phyloP scores from a whole-genome alignment of 1,140 invertebrate species.

The Caenorhabditis inopinata region DNA sequence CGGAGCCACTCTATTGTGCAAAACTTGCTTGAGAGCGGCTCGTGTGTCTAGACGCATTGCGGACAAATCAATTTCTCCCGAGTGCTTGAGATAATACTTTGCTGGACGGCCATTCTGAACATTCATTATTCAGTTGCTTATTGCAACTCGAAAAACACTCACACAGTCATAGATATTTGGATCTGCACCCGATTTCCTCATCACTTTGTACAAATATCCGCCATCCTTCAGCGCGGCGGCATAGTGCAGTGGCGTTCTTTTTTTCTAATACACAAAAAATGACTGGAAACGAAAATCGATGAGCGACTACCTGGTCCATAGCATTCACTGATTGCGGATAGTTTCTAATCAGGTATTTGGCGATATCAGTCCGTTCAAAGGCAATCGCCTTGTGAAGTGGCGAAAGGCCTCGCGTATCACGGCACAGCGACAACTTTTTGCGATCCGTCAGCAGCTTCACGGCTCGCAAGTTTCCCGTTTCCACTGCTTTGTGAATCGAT shows the following conservation, averaged over 20 bases:
- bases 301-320: constrained; percentile 63
- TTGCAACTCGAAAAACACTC: constrained; percentile 64
- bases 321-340: constrained; percentile 75
- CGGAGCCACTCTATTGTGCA: constrained; percentile 65
- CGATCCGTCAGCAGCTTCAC: constrained; percentile 82
- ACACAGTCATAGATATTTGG: constrained; percentile 80
- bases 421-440: constrained; percentile 83
- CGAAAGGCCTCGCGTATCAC: constrained; percentile 77
- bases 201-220: constrained; percentile 82
- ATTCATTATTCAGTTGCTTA: background rate
- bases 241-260: constrained; percentile 85
- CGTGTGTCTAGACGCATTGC: constrained; percentile 64
- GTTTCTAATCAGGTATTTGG: constrained; percentile 69
- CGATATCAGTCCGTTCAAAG: constrained; percentile 92
- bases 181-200: constrained; percentile 82
- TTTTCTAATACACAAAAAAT: constrained; percentile 69
- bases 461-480: constrained; percentile 79
- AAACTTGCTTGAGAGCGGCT: constrained; percentile 60
- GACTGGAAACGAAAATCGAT: background rate
- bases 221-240: constrained; percentile 80
- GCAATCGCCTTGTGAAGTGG: constrained; percentile 87
- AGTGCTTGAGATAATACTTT: constrained; percentile 64
- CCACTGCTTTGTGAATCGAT: constrained; percentile 81
- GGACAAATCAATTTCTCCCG: constrained; percentile 63
- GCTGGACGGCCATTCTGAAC: constrained; percentile 62